A percentile compares a stretch with the other conserved stretches of the same genome.
phyloP scores from a whole-genome alignment of 2,113 vertebrate species.

The Megalops atlanticus region DNA sequence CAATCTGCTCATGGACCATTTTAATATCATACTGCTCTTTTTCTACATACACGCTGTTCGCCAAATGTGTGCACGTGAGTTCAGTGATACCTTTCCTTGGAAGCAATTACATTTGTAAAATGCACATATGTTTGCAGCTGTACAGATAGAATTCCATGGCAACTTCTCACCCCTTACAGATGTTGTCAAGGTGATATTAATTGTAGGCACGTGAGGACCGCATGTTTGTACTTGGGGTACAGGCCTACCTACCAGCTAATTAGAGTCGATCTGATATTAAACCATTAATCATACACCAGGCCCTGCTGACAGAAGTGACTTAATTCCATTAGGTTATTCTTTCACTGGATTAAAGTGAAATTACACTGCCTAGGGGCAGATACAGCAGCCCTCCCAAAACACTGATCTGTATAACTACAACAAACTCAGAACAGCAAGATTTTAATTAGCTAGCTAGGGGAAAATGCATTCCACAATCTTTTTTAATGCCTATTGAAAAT shows the following conservation, averaged over 20 bases:
- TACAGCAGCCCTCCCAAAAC: conserved; percentile 18
- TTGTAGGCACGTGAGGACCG: background rate
- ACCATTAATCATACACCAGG: conserved; percentile 59
- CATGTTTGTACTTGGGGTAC: conserved; percentile 31
- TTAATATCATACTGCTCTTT: background rate
- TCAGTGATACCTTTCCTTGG: background rate
- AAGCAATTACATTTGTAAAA: background rate
- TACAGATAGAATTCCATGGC: conserved; percentile 20
- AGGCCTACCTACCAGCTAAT: conserved; percentile 56
- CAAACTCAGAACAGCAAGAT: background rate
- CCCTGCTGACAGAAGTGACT: conserved; percentile 48
- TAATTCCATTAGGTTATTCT: conserved; percentile 63
- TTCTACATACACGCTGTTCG: background rate
- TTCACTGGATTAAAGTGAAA: conserved; percentile 60
- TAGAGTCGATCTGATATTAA: conserved; percentile 62
- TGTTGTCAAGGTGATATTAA: conserved; percentile 40
- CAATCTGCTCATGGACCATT: background rate
- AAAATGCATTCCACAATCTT: conserved; percentile 12
- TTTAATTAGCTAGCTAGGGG: conserved; percentile 35
- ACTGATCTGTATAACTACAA: background rate
- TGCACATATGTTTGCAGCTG: conserved; percentile 15
- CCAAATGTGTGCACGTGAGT: background rate
- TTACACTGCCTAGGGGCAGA: conserved; percentile 51
- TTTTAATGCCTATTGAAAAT: background rate
- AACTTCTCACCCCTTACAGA: conserved; percentile 12